phyloP scores from a whole-genome alignment of 2,113 vertebrate genomes.

The Puntigrus tetrazona region DNA sequence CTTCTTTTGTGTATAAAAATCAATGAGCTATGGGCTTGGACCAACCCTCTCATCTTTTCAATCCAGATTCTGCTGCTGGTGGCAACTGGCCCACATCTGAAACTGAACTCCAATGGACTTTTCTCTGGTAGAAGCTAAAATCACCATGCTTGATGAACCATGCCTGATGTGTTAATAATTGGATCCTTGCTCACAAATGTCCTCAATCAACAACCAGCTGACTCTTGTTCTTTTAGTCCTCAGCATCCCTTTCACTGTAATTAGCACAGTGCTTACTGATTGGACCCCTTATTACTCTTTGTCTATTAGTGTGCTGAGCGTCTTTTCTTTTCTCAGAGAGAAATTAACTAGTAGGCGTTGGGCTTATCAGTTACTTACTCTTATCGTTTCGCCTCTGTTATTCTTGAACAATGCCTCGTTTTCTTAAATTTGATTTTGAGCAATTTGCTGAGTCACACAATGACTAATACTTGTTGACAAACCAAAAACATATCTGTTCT shows the following conservation, averaged over 20 bases:
- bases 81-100: slow-evolving; percentile 18
- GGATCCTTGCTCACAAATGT: slow-evolving; percentile 36
- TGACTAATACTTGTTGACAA: slow-evolving; percentile 36
- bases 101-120: slow-evolving; percentile 22
- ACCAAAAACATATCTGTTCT: background rate
- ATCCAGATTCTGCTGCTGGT: slow-evolving; percentile 35
- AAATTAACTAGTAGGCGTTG: slow-evolving; percentile 23
- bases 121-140: slow-evolving; percentile 43
- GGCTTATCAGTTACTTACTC: no score
- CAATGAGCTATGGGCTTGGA: slow-evolving; percentile 22
- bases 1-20: slow-evolving; percentile 46
- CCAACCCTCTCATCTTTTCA: slow-evolving; percentile 37
- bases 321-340: slow-evolving; percentile 7
- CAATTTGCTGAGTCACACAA: slow-evolving; percentile 57
- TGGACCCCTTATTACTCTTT: slow-evolving; percentile 34
- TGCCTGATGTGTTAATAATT: slow-evolving; percentile 50
- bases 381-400: slow-evolving; percentile 37
- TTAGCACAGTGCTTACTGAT: slow-evolving; percentile 52
- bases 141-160: slow-evolving; percentile 38
- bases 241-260: slow-evolving; percentile 36
- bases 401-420: slow-evolving; percentile 60
- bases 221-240: slow-evolving; percentile 15
- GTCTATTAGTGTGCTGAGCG: background rate
- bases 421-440: slow-evolving; percentile 63
- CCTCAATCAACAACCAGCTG: slow-evolving; percentile 49